A percentile compares a stretch with the other conserved stretches of the same genome.
phyloP scores from a whole-genome alignment of 2,888 invertebrate genomes.

The Thymelicus acteon region DNA sequence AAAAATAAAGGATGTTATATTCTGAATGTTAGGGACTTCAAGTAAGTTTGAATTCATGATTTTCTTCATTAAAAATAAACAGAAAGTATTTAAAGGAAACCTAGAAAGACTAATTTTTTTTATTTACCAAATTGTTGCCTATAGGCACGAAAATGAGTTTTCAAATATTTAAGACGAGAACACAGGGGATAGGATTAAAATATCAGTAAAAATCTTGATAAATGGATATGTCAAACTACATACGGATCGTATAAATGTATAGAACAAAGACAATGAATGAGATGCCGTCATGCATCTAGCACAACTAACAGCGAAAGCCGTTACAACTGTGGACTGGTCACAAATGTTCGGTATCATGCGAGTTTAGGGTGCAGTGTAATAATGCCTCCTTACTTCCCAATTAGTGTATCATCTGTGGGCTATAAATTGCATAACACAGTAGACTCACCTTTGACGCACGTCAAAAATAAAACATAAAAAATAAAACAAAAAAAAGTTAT shows the following conservation, averaged over 20 bases:
- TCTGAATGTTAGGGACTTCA: no score
- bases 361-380: constrained; percentile 35
- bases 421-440: constrained; percentile 83
- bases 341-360: constrained; percentile 38
- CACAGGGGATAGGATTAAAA: no score
- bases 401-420: constrained; percentile 50
- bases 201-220: neutral
- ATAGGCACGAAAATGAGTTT: no score
- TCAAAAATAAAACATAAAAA: constrained; percentile 45
- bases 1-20: no score
- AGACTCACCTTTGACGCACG: constrained; percentile 63
- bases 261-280: constrained; percentile 51
- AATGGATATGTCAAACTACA: constrained; percentile 11
- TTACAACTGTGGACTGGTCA: constrained; percentile 38
- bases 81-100: no score
- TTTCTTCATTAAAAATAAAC: no score
- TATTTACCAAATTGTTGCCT: no score
- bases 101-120: no score
- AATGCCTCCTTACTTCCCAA: constrained; percentile 18
- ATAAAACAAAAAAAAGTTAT: constrained; percentile 74
- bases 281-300: constrained; percentile 68
- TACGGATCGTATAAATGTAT: constrained; percentile 44
- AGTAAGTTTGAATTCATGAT: no score
- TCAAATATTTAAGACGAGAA: no score
- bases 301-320: constrained; percentile 72